Conservation (phyloP, 1,140 invertebrate genomes). For the Phymorhynchus buccinoides region DNA sequence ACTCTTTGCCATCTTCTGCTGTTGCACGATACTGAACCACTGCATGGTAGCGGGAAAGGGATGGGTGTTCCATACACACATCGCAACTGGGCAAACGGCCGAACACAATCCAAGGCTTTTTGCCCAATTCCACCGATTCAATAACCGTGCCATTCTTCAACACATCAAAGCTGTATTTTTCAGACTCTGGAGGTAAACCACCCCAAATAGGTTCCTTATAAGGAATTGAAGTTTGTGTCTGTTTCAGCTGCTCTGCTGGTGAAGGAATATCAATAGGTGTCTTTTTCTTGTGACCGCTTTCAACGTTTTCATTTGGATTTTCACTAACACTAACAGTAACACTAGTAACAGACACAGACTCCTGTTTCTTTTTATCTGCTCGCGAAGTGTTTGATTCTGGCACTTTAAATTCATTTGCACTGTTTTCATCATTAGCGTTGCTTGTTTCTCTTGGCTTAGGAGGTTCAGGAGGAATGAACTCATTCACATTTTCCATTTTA, state of each 20-base stretch:
- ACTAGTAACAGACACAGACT: background rate
- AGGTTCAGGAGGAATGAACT: conserved; percentile 2
- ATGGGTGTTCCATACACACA: conserved; percentile 90
- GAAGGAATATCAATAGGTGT: conserved; percentile 47
- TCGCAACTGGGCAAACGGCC: conserved; percentile 89
- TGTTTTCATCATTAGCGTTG: background rate
- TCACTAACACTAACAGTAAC: background rate
- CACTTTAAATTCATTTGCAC: conserved; percentile 26
- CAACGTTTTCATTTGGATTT: background rate
- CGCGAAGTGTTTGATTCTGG: background rate
- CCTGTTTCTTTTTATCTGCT: conserved; percentile 12
- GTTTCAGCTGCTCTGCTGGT: conserved; percentile 62
- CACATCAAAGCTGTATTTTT: conserved; percentile 69
- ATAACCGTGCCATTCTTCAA: conserved; percentile 83
- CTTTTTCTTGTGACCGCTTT: background rate
- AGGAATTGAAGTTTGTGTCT: conserved; percentile 55
- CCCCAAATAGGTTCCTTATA: conserved; percentile 73
- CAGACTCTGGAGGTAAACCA: conserved; percentile 57
- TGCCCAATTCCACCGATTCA: conserved; percentile 78
- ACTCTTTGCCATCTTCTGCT: conserved; percentile 71
- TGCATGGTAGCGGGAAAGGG: conserved; percentile 87
- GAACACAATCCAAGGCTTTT: conserved; percentile 85
- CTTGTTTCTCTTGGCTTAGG: background rate
- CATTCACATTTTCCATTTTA: conserved; percentile 10
- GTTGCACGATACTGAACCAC: conserved; percentile 85